phyloP scores from a whole-genome alignment of 2,888 invertebrate species.

The Orchesellides sinensis region DNA sequence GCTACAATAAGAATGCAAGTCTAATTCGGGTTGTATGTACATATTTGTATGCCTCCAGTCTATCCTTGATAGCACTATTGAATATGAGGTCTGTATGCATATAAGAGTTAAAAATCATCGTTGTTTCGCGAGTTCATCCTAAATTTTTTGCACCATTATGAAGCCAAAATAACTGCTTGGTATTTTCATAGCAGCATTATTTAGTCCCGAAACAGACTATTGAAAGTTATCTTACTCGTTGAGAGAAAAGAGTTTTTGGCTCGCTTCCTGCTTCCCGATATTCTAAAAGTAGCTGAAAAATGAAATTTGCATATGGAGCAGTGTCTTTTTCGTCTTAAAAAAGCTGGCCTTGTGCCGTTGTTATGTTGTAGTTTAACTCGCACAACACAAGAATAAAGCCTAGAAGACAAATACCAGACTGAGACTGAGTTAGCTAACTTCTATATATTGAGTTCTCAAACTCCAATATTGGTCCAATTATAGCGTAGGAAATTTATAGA shows the following conservation, averaged over 20 bases:
- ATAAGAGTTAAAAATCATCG: background rate
- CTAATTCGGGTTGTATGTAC: no score
- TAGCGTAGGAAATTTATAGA: no score
- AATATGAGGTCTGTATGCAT: no score
- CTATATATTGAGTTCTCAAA: constrained; percentile 44
- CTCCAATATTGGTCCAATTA: no score
- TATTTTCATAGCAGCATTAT: constrained; percentile 35
- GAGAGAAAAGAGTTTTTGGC: constrained; percentile 59
- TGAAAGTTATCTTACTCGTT: constrained; percentile 36
- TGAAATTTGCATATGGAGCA: constrained; percentile 54
- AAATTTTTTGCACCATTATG: constrained; percentile 55
- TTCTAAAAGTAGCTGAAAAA: constrained; percentile 72
- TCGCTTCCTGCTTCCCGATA: constrained; percentile 69
- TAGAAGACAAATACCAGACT: constrained; percentile 29
- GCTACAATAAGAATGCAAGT: no score
- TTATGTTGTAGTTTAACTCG: constrained; percentile 3
- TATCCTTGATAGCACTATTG: no score
- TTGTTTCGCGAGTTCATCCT: no score
- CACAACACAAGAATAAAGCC: background rate
- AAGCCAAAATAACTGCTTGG: constrained; percentile 57
- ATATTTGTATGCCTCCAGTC: no score
- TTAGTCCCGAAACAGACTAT: constrained; percentile 44
- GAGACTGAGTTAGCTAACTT: constrained; percentile 27
- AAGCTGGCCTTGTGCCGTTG: constrained; percentile 52
- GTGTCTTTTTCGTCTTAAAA: constrained; percentile 54